Evolutionary conservation across 1,140 invertebrate species (phyloP).

Genomic region (Drosophila sechellia): DNA sequence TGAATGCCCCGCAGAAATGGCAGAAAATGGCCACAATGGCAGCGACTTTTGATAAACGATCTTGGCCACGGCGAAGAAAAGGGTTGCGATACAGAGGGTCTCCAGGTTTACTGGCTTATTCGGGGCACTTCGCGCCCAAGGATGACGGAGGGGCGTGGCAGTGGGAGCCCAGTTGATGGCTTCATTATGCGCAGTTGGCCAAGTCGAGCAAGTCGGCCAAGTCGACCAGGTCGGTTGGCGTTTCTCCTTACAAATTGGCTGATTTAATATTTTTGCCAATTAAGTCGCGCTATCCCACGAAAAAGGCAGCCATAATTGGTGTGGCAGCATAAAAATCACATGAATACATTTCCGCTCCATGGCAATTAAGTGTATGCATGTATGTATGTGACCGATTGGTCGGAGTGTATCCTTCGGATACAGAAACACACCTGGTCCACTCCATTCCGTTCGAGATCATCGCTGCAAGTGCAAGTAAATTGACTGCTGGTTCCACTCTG

Average conservation of each 20-base stretch:
- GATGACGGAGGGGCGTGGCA: slow-evolving; percentile 14
- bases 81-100: neutral
- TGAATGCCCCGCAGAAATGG: slow-evolving; percentile 52
- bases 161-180: slow-evolving; percentile 60
- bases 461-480: slow-evolving; percentile 58
- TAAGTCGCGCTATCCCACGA: slow-evolving; percentile 61
- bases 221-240: slow-evolving; percentile 45
- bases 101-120: slow-evolving; percentile 70
- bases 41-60: slow-evolving; percentile 64
- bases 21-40: slow-evolving; percentile 56
- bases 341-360: slow-evolving; percentile 70
- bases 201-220: slow-evolving; percentile 14
- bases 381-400: slow-evolving; percentile 30
- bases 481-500: slow-evolving; percentile 42
- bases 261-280: slow-evolving; percentile 81
- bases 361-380: slow-evolving; percentile 63
- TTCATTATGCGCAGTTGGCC: slow-evolving; percentile 73
- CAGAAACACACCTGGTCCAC: slow-evolving; percentile 14
- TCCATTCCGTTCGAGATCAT: slow-evolving; percentile 11
- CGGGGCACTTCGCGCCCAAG: slow-evolving; percentile 43
- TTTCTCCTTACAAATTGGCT: slow-evolving; percentile 79
- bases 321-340: slow-evolving; percentile 78
- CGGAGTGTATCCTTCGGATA: slow-evolving; percentile 52
- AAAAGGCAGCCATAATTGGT: slow-evolving; percentile 69
- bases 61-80: slow-evolving; percentile 11